Evolutionary conservation across 2,797 vertebrate genomes (phyloP), one percentile per base, ranked within the genome.

Genomic region (Phoebastria nigripes): DNA sequence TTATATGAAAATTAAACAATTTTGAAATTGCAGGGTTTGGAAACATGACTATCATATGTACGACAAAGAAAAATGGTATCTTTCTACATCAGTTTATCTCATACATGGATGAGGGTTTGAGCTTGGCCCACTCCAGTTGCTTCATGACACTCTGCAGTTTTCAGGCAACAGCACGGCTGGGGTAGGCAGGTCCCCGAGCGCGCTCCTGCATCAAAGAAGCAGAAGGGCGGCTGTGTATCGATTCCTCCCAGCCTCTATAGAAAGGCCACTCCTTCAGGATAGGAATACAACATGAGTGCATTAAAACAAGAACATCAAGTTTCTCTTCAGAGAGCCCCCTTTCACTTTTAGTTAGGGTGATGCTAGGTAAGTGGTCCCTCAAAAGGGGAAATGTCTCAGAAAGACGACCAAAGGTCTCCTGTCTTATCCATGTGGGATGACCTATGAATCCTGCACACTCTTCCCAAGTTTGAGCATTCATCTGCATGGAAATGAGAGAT

Each of bases 1-100:
- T 83, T 86, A 86, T 54, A 87, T 52, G 77, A 96, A 76, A 94
- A 96, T 95, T 90, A 97, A 82, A 87, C 92, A 93, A 93, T 61
- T 91, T 76, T 89, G 93, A 95, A 96, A 96, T 96, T 90, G 83
- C 82, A 93, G 92, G 84, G 73, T 91, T 95, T 95, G 59, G 59
- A 93, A 95, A 83, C 70, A 94, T 59, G 70, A 85, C 87, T 78
- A 86, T 87, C 58, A 42, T 88, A 91, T 0, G 2, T 66, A 85
- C 0, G 5, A 65, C 70, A 82, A 89, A 73, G 42, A 73, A 89
- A 96, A 96, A 84, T 15, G 4, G 2, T 81, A 39, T 59, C 15
- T 87, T 65, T 73, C 84, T 93, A 11, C 47, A 89, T 79, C 78
- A 73, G 52, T 54, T 55, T 65, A 29, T 85, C 55, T 93, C 54